A percentile compares a stretch with the other conserved stretches of the same genome.
phyloP scores from a whole-genome alignment of 2,888 invertebrate species.

The Cephus pulcher region DNA sequence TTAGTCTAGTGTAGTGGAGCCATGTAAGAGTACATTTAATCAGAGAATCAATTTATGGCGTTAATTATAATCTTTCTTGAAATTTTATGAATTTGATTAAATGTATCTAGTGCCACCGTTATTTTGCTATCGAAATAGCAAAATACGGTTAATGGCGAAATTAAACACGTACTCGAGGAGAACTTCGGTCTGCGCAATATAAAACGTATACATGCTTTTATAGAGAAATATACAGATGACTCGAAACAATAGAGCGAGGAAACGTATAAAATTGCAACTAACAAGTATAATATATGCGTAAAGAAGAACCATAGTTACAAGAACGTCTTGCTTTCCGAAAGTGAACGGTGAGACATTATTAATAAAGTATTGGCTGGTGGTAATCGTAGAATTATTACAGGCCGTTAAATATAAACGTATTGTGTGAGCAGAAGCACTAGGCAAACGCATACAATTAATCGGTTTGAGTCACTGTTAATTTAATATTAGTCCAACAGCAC shows the following conservation, averaged over 20 bases:
- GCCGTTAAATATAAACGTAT: constrained; percentile 25
- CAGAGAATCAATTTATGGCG: not conserved
- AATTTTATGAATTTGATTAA: not conserved
- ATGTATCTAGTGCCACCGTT: not conserved
- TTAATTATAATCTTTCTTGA: not conserved
- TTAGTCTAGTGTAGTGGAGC: constrained; percentile 3
- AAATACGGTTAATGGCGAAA: not conserved
- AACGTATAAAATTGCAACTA: not conserved
- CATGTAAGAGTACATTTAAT: not conserved
- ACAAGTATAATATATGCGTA: not conserved
- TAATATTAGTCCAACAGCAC: constrained; percentile 51
- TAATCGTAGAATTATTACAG: constrained; percentile 32
- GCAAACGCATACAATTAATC: constrained; percentile 51
- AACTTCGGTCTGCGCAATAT: not conserved
- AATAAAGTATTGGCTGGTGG: constrained; percentile 41
- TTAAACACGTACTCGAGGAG: not conserved
- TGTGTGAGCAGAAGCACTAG: constrained; percentile 39
- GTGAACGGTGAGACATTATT: constrained; percentile 38
- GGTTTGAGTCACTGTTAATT: constrained; percentile 49
- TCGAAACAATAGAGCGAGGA: not conserved
- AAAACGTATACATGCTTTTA: not conserved
- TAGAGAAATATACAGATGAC: not conserved
- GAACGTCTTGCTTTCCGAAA: constrained; percentile 5
- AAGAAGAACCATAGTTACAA: not conserved
- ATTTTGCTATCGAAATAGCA: not conserved